Percentiles rank a stretch among this genome's conserved stretches.
phyloP scores from a whole-genome alignment of 2,113 vertebrate species.

The Mormyrus iriodes region DNA sequence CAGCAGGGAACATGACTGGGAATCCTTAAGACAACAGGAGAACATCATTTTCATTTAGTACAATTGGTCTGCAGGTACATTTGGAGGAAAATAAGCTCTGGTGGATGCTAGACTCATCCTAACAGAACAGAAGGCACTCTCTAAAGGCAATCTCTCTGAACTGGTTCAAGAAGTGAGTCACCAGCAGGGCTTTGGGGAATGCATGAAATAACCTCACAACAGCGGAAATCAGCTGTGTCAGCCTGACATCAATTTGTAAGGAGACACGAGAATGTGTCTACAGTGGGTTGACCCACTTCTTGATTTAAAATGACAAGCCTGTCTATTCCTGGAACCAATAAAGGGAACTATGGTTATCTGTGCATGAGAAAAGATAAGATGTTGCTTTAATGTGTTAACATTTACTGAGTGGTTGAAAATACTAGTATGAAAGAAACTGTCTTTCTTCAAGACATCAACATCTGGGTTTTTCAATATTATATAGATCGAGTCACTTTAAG shows the following conservation, averaged over 20 bases:
- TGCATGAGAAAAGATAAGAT: not conserved
- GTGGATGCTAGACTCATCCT: too few species aligned
- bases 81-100: not conserved
- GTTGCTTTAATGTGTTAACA: not conserved
- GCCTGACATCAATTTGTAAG: not conserved
- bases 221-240: not conserved
- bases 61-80: not conserved
- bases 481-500: not conserved
- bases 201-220: not conserved
- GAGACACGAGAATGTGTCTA: not conserved
- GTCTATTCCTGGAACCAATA: not conserved
- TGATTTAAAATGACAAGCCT: not conserved
- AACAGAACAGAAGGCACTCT: not conserved
- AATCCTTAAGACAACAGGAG: not conserved
- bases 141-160: not conserved
- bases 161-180: constrained; percentile 8
- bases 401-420: not conserved
- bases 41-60: not conserved
- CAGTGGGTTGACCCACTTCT: not conserved
- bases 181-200: not conserved
- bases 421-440: not conserved
- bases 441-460: not conserved
- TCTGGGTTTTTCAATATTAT: not conserved
- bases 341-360: not conserved
- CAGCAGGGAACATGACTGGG: not conserved